Conservation (phyloP, 2,888 invertebrate species). For the Dendrolimus pini region DNA sequence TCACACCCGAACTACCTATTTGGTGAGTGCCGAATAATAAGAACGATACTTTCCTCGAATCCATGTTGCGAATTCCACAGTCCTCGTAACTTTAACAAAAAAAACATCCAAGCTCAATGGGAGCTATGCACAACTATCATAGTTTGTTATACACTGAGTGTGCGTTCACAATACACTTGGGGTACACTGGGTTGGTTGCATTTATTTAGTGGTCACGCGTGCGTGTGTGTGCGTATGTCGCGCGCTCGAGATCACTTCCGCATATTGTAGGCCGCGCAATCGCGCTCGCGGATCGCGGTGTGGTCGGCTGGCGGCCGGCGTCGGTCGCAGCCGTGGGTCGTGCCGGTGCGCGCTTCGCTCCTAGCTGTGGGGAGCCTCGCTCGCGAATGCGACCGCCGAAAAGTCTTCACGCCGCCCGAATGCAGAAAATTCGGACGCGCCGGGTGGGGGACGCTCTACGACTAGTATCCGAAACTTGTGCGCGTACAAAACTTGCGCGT, state of each 20-base stretch:
- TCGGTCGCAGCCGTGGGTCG: conserved; percentile 7
- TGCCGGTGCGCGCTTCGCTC: conserved; percentile 53
- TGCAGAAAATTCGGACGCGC: conserved; percentile 75
- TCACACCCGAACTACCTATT: conserved; percentile 3
- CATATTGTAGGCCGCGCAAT: conserved; percentile 62
- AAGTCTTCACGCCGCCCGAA: conserved; percentile 68
- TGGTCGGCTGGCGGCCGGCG: conserved; percentile 4
- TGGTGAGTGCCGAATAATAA: conserved; percentile 12
- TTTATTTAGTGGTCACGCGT: conserved; percentile 28
- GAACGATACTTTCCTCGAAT: conserved; percentile 72
- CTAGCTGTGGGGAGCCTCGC: conserved; percentile 63
- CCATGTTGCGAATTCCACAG: conserved; percentile 65
- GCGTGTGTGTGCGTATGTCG: conserved; percentile 13
- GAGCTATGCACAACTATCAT: conserved; percentile 65
- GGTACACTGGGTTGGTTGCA: conserved; percentile 41
- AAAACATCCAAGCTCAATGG: conserved; percentile 54
- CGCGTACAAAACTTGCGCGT: conserved; percentile 47
- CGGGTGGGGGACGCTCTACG: conserved; percentile 74
- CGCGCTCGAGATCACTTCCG: conserved; percentile 64
- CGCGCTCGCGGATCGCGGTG: conserved; percentile 34
- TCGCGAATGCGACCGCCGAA: conserved; percentile 75
- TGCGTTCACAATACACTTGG: conserved; percentile 57
- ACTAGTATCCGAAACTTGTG: conserved; percentile 67
- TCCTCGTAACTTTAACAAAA: conserved; percentile 50
- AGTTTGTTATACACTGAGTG: conserved; percentile 62